Base-by-base conservation (phyloP, 2,113 vertebrate species). In the Phalacrocorax pelagicus region DNA sequence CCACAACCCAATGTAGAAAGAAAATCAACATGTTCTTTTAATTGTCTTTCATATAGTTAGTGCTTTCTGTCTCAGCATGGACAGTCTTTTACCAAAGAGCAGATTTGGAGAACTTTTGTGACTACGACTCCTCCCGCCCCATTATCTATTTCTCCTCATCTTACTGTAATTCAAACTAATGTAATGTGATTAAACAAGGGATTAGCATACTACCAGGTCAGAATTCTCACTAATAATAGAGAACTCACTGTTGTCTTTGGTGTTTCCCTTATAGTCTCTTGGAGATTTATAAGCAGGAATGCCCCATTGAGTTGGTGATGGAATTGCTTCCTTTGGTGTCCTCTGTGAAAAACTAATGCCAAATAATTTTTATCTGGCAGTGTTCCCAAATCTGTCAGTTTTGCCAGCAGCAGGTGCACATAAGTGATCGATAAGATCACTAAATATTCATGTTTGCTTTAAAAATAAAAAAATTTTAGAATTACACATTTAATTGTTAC, bases 81-180 rank as follows among this genome's bases (percentile, higher is more conserved):
- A 12, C 12, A 52, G 4, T 15, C 12, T 58, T 90, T 63, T 26
- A 58, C 27, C 22, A 49, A 77, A 32, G 20, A n/a, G 7, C 22
- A 62, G 13, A 72, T 67, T 6, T 70, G 20, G 42, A 49, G 26
- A 85, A 81, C 7, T 63, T 44, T 47, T 63, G 27, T 63, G 15
- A 81, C 18, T 58, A 27, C 0, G 3, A 6, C 5, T 65, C 21
- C 30, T 63, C 42, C 30, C 6, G 2, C 16, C 9, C 19, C 2
- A 0, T 30, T 85, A 67, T 29, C 21, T 69, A 15, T n/a, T 94
- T 82, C 10, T 5, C 20, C 18, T 55, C 13, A 13, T 6, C 10
- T 69, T 59, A 54, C 12, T 65, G 12, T n/a, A 44, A 74, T 52
- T 55, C 61, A 78, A 91, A 65, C 10, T 29, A 36, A 42, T 46